Conservation (phyloP, 2,888 invertebrate species). For the Stenichneumon culpator region DNA sequence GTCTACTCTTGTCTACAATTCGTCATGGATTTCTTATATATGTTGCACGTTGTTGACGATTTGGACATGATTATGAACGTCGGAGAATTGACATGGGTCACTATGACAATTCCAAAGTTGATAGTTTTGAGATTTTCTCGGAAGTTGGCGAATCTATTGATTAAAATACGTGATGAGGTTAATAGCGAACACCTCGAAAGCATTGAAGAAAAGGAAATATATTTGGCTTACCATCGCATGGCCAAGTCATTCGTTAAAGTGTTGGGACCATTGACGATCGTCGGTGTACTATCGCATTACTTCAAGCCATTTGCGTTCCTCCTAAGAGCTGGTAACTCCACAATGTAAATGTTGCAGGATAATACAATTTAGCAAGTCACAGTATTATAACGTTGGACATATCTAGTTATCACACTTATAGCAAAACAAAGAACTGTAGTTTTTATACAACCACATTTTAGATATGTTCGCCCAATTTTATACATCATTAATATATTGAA, state of each 20-base stretch:
- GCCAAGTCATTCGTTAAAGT: slow-evolving; percentile 52
- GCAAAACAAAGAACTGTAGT: not conserved
- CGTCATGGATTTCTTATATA: slow-evolving; percentile 38
- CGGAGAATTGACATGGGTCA: slow-evolving; percentile 50
- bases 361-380: not conserved
- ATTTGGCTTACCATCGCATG: slow-evolving; percentile 58
- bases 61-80: slow-evolving; percentile 57
- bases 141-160: slow-evolving; percentile 40
- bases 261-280: slow-evolving; percentile 22
- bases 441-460: not conserved
- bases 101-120: slow-evolving; percentile 57
- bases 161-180: slow-evolving; percentile 2
- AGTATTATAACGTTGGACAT: not conserved
- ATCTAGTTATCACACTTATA: not conserved
- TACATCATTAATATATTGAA: not conserved
- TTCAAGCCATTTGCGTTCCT: slow-evolving; percentile 54
- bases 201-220: slow-evolving; percentile 58
- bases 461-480: not conserved
- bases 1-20: slow-evolving; percentile 55
- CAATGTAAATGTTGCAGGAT: slow-evolving; percentile 2
- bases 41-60: slow-evolving; percentile 44
- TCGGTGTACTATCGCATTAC: slow-evolving; percentile 35
- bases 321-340: slow-evolving; percentile 56
- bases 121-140: slow-evolving; percentile 54
- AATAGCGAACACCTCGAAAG: slow-evolving; percentile 36